Base-by-base conservation (phyloP, 2,888 invertebrate species). In the Yponomeuta evonymella region DNA sequence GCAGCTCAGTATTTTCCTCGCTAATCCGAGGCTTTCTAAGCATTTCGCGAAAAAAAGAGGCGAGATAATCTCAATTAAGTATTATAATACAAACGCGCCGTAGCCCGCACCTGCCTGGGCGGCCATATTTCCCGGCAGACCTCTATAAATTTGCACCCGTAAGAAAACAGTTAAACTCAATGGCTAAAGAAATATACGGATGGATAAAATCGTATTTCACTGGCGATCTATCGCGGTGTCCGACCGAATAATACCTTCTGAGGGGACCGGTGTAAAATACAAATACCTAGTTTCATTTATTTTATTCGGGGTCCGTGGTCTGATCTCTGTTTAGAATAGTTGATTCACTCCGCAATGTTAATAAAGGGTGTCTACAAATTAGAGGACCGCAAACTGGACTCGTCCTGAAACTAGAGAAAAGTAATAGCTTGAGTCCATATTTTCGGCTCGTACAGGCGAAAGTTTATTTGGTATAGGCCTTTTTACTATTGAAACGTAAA, bases 81-180 rank as follows among this genome's bases (percentile, higher is more conserved):
- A 67, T 67, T 67, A 67, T 67, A 67, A 67, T 68, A 30, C 68
- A 51, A 29, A 65, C 65, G 68, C 48, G 12, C 68, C 68, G 51
- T 51, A 68, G 68, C 48, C 30, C 68, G 68, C 68, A 68, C 68
- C 68, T 68, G 68, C 51, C 68, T 43, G 67, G 15, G 2, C 43
- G 68, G 64, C 71, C 62, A 67, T 68, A 68, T 29, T 71, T 71
- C 43, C 58, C 43, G 9, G 3, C 30, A 36, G 48, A 69, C 83
- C 83, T 78, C 87, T 78, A 90, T 90, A 90, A 90, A 90, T 90
- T 83, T 77, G 66, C 48, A 12, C 64, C 68, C 62, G 81, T 76
- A 86, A 88, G 90, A 89, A 90, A 90, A 89, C 90, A 89, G 89
- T 88, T 89, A 88, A 86, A 89, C 85, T 83, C 88, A 88, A 89